Conservation (phyloP, 2,113 vertebrate genomes). For the Drymodes brunneopygia region DNA sequence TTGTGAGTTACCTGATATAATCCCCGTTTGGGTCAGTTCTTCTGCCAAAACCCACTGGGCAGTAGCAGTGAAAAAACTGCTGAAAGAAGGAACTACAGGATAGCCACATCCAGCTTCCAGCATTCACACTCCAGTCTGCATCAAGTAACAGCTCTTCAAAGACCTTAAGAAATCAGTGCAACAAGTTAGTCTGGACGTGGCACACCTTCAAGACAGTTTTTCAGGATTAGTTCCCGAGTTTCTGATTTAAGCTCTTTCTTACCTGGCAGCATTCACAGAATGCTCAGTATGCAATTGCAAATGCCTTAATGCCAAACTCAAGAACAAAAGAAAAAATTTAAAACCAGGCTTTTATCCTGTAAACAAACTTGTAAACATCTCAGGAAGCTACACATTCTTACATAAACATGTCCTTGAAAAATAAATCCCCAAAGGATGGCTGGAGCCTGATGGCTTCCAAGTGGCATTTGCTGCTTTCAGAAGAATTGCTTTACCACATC, state of each 20-base stretch:
- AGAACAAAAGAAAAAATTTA: background rate
- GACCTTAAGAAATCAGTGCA: slow-evolving; percentile 74
- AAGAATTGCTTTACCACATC: background rate
- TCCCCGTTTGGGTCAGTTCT: slow-evolving; percentile 94
- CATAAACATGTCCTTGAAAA: background rate
- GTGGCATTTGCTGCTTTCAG: background rate
- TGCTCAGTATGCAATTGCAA: background rate
- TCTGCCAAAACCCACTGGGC: slow-evolving; percentile 91
- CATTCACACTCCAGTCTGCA: slow-evolving; percentile 96
- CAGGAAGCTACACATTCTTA: background rate
- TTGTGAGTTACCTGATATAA: slow-evolving; percentile 83
- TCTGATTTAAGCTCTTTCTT: background rate
- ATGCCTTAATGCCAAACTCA: background rate
- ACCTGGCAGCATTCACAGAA: background rate
- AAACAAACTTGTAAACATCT: background rate
- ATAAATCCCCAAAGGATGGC: background rate
- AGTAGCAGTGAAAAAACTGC: slow-evolving; percentile 97
- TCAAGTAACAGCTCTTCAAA: slow-evolving; percentile 95
- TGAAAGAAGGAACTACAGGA: slow-evolving; percentile 97
- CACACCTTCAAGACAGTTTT: background rate
- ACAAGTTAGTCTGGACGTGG: background rate
- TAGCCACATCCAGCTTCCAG: slow-evolving; percentile 98
- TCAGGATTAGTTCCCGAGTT: background rate
- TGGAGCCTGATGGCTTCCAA: background rate
- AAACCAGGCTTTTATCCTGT: background rate